phyloP scores from a whole-genome alignment of 2,797 vertebrate genomes.

The Hypotaenidia okinawae region DNA sequence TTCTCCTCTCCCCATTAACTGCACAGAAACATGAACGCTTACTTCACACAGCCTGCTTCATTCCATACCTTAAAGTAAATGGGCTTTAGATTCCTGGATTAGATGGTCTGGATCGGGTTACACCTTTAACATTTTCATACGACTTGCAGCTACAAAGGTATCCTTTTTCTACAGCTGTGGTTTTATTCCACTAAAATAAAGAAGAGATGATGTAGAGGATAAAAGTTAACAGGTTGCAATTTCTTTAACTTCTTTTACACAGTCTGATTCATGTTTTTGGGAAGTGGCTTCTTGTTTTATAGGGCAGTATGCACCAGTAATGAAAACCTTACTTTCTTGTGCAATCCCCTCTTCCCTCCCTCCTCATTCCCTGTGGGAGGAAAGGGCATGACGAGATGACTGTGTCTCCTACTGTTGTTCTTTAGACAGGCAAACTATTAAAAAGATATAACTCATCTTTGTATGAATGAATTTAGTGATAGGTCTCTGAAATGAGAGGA shows the following conservation, averaged over 20 bases:
- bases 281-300: not conserved
- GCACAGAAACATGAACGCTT: not conserved
- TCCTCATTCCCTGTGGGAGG: not conserved
- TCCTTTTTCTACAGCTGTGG: not conserved
- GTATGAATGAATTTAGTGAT: not conserved
- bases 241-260: not conserved
- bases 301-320: not conserved
- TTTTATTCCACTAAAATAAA: not conserved
- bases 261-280: not conserved
- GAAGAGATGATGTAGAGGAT: not conserved
- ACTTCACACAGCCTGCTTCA: constrained; percentile 2
- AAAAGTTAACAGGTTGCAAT: not conserved
- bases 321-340: not conserved
- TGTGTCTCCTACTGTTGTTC: not conserved
- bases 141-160: not conserved
- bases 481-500: not conserved
- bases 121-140: not conserved
- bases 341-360: not conserved
- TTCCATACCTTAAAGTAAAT: constrained; percentile 19
- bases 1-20: not conserved
- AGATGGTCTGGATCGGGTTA: not conserved
- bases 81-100: not conserved
- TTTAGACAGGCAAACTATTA: not conserved
- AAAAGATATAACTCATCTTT: not conserved
- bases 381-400: not conserved